Percentiles rank a stretch among this genome's conserved stretches.
Evolutionary conservation across 1,140 invertebrate genomes (phyloP).

Genomic region (Formica selysi): DNA sequence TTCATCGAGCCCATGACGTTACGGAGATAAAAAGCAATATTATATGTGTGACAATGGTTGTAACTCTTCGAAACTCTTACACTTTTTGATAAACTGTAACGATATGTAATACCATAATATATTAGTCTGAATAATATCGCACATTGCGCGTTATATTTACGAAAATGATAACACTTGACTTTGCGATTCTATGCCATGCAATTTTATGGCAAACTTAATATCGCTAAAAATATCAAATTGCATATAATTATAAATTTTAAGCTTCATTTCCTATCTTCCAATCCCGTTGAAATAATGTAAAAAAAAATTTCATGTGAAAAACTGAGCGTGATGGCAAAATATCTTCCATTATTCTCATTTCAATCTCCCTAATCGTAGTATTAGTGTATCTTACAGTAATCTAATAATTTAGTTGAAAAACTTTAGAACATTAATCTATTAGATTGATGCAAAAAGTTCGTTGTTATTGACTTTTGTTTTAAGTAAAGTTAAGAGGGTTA

Average conservation of each 20-base stretch:
- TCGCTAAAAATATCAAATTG: not conserved
- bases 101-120: conserved; percentile 10
- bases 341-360: not conserved
- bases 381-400: not conserved
- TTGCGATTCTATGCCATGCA: not conserved
- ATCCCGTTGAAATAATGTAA: not conserved
- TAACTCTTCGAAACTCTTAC: not conserved
- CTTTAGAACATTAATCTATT: not conserved
- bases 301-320: no score
- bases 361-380: not conserved
- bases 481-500: no score
- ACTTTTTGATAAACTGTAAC: conserved; percentile 11
- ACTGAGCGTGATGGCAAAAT: no score
- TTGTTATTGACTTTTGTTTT: no score
- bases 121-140: conserved; percentile 10
- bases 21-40: not conserved
- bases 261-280: not conserved
- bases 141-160: not conserved
- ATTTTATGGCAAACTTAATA: not conserved
- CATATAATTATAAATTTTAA: conserved; percentile 12
- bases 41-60: conserved; percentile 12
- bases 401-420: not conserved
- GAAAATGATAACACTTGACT: not conserved
- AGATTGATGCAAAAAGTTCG: not conserved
- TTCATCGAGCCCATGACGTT: not conserved